Evolutionary conservation across 1,140 invertebrate species (phyloP), one percentile per base, ranked within the genome.

Genomic region (Holotrichia oblita): DNA sequence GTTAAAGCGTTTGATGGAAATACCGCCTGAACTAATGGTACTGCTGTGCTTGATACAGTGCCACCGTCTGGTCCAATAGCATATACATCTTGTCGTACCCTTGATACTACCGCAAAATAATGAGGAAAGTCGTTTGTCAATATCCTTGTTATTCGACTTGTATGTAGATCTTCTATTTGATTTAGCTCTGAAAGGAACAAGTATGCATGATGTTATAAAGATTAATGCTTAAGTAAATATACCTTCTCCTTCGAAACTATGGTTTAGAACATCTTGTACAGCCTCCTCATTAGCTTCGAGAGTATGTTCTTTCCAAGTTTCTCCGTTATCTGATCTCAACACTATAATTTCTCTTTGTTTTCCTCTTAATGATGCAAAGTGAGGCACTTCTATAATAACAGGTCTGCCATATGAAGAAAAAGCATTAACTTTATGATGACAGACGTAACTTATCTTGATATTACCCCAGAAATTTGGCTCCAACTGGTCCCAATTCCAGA

Each of bases 341-440:
- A 99, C 94, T 8, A 98, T 93, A 78, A 99, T 96, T 90, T 99
- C 98, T 76, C 98, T 91, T 87, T 99, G 97, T 80, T 94, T 94
- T 73, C 96, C 97, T 81, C 97, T 91, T 41, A 98, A 87, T 7
- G 97, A 97, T 7, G 97, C 97, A 90, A 98, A 99, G 87, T 99
- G 97, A n/a, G 98, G 98, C 79, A 99, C 96, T 89, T 99, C 97
- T 81, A 99, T 94, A 79, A 99, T 96, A 14, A 99, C 96, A 10
- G 97, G 97, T 73, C 96, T 97, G 86, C 76, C 84, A 84, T 6
- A 34, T 34, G 41, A 78, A 40, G 42, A 76, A 55, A 55, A 17
- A 17, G 6, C 9, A 41, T 41, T 42, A 44, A 41, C 14, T 17
- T 20, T 40, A 2, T 27, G 34, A 22, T 14, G n/a, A 6, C 22